phyloP scores from a whole-genome alignment of 1,140 invertebrate species.

The Tetraneura akinire region DNA sequence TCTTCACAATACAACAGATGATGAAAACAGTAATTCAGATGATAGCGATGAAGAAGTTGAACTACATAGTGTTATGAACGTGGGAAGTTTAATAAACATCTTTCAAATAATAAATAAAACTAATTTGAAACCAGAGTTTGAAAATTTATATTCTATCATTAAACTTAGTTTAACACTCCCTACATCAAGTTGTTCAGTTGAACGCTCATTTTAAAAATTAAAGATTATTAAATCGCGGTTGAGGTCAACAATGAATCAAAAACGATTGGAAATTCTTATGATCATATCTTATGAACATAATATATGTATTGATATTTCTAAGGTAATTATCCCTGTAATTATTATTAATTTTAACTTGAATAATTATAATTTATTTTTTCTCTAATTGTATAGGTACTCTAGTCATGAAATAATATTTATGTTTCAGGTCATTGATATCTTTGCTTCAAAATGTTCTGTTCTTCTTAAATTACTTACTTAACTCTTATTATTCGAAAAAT shows the following conservation, averaged over 20 bases:
- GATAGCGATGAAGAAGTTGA: too few relatives aligned
- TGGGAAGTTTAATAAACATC: background rate
- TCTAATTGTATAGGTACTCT: background rate
- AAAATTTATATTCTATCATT: background rate
- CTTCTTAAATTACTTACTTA: background rate
- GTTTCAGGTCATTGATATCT: background rate
- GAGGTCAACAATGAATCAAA: background rate
- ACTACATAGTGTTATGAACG: background rate
- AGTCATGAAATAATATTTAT: background rate
- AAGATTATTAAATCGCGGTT: background rate
- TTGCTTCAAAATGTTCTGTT: background rate
- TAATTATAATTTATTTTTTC: background rate
- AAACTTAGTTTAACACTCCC: background rate
- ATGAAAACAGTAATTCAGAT: too few relatives aligned
- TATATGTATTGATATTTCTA: background rate
- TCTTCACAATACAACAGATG: too few relatives aligned
- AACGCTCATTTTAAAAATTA: background rate
- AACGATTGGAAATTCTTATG: background rate
- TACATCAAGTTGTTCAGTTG: slow-evolving; percentile 1
- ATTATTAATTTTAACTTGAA: background rate
- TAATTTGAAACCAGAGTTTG: background rate
- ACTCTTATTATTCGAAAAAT: too few relatives aligned
- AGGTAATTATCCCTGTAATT: too few relatives aligned
- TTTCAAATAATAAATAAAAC: background rate
- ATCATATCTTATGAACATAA: background rate